Conservation (phyloP, 2,888 invertebrate species). For the Nomada ferruginata region DNA sequence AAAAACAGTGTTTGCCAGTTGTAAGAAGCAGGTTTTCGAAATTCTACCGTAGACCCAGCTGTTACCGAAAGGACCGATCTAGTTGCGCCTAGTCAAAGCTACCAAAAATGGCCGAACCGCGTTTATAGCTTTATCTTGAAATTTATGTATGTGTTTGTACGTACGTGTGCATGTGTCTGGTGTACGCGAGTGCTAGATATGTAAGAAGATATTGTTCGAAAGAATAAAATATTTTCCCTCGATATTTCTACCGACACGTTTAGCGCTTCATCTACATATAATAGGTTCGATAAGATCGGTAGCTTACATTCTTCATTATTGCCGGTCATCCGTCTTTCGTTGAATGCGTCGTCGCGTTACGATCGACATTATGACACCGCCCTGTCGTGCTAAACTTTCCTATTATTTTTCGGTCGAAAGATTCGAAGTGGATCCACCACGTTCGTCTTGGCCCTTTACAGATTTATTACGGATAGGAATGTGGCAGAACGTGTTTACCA, state of each 20-base stretch:
- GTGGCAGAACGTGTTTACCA: conserved; percentile 37
- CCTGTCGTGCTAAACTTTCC: background rate
- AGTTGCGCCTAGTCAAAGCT: conserved; percentile 67
- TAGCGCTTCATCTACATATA: background rate
- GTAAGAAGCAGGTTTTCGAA: no score
- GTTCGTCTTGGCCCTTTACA: conserved; percentile 16
- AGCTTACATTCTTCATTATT: no score
- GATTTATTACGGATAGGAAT: conserved; percentile 41
- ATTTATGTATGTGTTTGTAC: conserved; percentile 3
- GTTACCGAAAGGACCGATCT: conserved; percentile 75
- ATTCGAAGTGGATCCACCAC: background rate
- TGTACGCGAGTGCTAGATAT: conserved; percentile 11
- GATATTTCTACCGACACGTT: background rate
- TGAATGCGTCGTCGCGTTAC: background rate
- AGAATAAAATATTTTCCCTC: conserved; percentile 56
- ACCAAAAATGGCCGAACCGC: conserved; percentile 50
- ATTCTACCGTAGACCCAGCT: conserved; percentile 4
- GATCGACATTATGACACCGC: background rate
- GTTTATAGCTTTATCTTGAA: conserved; percentile 40
- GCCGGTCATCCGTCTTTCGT: background rate
- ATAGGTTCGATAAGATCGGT: background rate
- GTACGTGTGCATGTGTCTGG: background rate
- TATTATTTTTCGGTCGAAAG: background rate
- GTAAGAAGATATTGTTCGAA: conserved; percentile 26
- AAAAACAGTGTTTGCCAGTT: no score